Base-by-base conservation (phyloP, 1,140 invertebrate genomes). In the Parasteatoda tepidariorum region DNA sequence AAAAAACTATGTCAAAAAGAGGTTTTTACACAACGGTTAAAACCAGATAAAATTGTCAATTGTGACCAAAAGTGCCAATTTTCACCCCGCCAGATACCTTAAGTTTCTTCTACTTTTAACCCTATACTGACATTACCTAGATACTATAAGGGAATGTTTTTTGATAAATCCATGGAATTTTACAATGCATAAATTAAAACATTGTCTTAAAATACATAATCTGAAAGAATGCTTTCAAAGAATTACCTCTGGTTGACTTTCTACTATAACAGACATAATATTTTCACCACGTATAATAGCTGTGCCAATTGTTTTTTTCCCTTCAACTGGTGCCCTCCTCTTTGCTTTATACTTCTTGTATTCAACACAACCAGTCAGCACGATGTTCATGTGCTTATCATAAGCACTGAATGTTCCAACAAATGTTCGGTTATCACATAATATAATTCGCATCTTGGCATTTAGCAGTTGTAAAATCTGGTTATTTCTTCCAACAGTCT, bases 311-410 rank as follows among this genome's bases (percentile, higher is more conserved):
- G 24, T 61, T 2, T 31, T 59, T 28, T 82, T 82, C 0, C 55
- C 79, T 34, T 64, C 55, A 0, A 82, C n/a, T 6, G 3, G 2
- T 9, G 31, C 13, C 26, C 48, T 62, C 7, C 57, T 26, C 0
- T n/a, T 28, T 1, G 79, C 24, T 54, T 71, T 71, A 33, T 82
- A 82, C 24, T 64, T 73, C 26, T 62, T 82, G 33, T 71, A 71
- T 34, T 82, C 79, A 13, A 48, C n/a, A 82, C 30, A 61, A 15
- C 71, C 55, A 9, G 24, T 41, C 0, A 82, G 67, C 3, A 82
- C 79, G 22, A 82, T 0, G 31, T 82, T 82, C 79, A 82, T 82
- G 13, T 48, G 38, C 0, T 82, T 62, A 15, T 82, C 79, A 61
- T 48, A 82, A 0, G 79, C 79, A 0, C 24, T 7, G 24, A 82